Conservation (phyloP, 2,113 vertebrate species). For the Calyptommatus sinebrachiatus region DNA sequence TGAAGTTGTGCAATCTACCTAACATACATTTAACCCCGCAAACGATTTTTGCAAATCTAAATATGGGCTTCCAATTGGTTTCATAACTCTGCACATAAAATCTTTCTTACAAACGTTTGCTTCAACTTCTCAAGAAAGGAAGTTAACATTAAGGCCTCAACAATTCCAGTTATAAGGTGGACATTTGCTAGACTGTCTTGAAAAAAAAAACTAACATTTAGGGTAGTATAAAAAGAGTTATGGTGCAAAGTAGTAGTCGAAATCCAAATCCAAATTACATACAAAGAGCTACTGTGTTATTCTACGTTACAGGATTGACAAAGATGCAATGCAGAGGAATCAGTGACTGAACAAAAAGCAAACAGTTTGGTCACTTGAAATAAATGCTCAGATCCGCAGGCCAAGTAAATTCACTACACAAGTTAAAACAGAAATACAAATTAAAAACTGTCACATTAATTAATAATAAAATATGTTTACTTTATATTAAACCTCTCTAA, state of each 20-base stretch:
- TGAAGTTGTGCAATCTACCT: slow-evolving; percentile 22
- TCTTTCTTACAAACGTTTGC: slow-evolving; percentile 52
- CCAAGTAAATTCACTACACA: slow-evolving; percentile 59
- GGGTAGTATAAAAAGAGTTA: slow-evolving; percentile 24
- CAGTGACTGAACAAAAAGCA: slow-evolving; percentile 52
- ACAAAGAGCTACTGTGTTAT: slow-evolving; percentile 34
- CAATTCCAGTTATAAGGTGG: slow-evolving; percentile 69
- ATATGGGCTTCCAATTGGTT: slow-evolving; percentile 51
- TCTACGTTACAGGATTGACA: not conserved
- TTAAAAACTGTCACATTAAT: slow-evolving; percentile 69
- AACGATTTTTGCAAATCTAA: slow-evolving; percentile 14
- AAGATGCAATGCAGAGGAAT: slow-evolving; percentile 39
- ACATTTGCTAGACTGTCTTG: slow-evolving; percentile 41
- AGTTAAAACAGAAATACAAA: slow-evolving; percentile 65
- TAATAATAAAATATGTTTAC: slow-evolving; percentile 72
- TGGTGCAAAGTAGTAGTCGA: slow-evolving; percentile 29
- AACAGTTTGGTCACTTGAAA: slow-evolving; percentile 50
- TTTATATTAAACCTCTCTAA: slow-evolving; percentile 70
- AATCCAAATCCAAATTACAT: slow-evolving; percentile 25
- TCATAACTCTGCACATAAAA: slow-evolving; percentile 54
- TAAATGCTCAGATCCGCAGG: slow-evolving; percentile 43
- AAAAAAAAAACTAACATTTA: slow-evolving; percentile 36
- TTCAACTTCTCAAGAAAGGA: slow-evolving; percentile 67
- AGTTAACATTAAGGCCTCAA: slow-evolving; percentile 79
- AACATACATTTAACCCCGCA: slow-evolving; percentile 54